Percentiles rank a stretch among this genome's conserved stretches.
Conservation (phyloP, 2,888 invertebrate genomes). For the Latrodectus hesperus region DNA sequence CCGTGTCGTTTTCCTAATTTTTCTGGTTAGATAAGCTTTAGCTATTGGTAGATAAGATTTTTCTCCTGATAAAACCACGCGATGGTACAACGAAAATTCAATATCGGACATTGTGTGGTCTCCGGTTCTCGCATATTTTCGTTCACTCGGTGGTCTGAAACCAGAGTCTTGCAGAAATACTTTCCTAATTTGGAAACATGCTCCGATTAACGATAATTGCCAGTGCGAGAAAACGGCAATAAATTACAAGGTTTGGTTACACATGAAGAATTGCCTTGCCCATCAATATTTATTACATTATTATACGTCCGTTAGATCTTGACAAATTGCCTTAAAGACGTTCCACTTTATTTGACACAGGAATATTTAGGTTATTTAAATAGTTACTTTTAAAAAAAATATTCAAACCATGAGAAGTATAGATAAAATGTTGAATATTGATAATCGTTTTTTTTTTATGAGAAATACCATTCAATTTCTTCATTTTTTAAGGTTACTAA, state of each 20-base stretch:
- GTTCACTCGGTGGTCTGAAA: slow-evolving; percentile 21
- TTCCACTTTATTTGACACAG: too few relatives aligned
- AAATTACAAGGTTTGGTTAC: slow-evolving; percentile 1
- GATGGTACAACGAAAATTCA: slow-evolving; percentile 20
- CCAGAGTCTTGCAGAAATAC: slow-evolving; percentile 21
- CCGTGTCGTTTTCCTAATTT: slow-evolving; percentile 34
- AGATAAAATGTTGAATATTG: too few relatives aligned
- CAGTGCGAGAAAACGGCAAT: slow-evolving; percentile 7
- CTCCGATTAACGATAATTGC: slow-evolving; percentile 52
- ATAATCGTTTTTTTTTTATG: too few relatives aligned
- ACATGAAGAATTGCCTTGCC: too few relatives aligned
- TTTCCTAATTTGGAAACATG: slow-evolving; percentile 25
- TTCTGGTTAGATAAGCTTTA: slow-evolving; percentile 6
- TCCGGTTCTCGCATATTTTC: neutral
- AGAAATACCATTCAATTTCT: too few relatives aligned
- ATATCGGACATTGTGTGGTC: slow-evolving; percentile 33
- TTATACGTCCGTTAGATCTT: too few relatives aligned
- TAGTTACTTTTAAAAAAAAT: too few relatives aligned
- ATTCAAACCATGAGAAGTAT: too few relatives aligned
- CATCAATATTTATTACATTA: too few relatives aligned
- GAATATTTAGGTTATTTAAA: too few relatives aligned
- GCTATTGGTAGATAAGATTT: slow-evolving; percentile 14
- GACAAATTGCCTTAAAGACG: too few relatives aligned
- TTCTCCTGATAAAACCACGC: slow-evolving; percentile 9
- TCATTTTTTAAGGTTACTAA: too few relatives aligned